A percentile compares a stretch with the other conserved stretches of the same genome.
Conservation (phyloP, 2,888 invertebrate species). For the Ennomos fuscantarius region DNA sequence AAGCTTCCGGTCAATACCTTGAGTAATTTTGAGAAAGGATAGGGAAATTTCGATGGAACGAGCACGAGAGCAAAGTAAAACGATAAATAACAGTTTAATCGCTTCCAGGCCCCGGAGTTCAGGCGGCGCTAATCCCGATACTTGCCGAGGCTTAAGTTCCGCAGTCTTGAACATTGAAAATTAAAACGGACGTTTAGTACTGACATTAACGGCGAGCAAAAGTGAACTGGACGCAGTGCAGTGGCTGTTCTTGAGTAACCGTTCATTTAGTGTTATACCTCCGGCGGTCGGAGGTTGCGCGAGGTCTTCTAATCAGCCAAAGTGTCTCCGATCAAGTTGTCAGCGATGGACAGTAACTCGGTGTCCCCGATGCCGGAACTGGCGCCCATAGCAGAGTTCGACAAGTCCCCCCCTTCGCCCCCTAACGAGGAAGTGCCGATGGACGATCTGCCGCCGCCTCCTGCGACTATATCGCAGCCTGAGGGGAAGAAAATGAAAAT, state of each 20-base stretch:
- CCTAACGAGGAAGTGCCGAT: constrained; percentile 86
- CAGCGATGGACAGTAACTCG: constrained; percentile 88
- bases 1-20: constrained; percentile 44
- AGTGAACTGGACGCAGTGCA: constrained; percentile 3
- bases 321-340: constrained; percentile 85
- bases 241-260: constrained; percentile 7
- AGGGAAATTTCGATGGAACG: constrained; percentile 42
- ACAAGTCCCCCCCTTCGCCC: constrained; percentile 88
- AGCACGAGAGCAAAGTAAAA: constrained; percentile 44
- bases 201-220: constrained; percentile 5
- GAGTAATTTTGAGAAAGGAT: constrained; percentile 23
- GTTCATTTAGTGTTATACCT: constrained; percentile 45
- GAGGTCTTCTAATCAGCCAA: constrained; percentile 68
- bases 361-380: constrained; percentile 88
- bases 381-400: constrained; percentile 89
- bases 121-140: constrained; percentile 48
- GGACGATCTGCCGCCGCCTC: constrained; percentile 88
- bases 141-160: constrained; percentile 36
- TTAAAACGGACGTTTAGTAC: constrained; percentile 39
- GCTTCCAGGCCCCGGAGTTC: constrained; percentile 56
- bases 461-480: constrained; percentile 83
- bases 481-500: constrained; percentile 84
- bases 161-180: constrained; percentile 27
- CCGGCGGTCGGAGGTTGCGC: constrained; percentile 66
- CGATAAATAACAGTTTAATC: constrained; percentile 60